These are phyloP conservation scores for Carposina sasakii DNA, from an alignment of 1,140 invertebrate species.

Conservation along the genomic window DNA sequence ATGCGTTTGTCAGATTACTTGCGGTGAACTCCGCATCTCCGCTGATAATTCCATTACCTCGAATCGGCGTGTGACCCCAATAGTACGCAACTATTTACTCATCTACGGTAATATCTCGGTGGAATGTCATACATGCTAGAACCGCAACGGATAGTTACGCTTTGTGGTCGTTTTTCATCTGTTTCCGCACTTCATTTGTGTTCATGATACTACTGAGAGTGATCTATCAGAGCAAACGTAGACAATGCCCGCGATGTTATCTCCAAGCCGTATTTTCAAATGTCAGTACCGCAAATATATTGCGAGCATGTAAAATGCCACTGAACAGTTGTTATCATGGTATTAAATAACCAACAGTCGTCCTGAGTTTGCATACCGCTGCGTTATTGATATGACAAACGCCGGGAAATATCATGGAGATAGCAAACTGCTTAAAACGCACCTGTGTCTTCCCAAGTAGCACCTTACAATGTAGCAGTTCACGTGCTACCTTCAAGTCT, in stretches of 20 bases:
- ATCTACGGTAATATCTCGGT: slow-evolving; percentile 47
- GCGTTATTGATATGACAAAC: too few relatives aligned
- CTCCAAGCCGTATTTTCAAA: slow-evolving; percentile 20
- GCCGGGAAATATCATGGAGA: too few relatives aligned
- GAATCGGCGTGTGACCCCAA: slow-evolving; percentile 59
- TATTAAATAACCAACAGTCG: slow-evolving; percentile 25
- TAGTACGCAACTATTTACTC: slow-evolving; percentile 31
- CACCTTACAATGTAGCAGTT: too few relatives aligned
- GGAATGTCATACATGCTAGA: slow-evolving; percentile 56
- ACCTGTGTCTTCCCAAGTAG: too few relatives aligned
- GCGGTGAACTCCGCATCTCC: slow-evolving; percentile 53
- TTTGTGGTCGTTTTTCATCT: slow-evolving; percentile 22
- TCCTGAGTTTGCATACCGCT: slow-evolving; percentile 20
- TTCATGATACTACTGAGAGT: slow-evolving; percentile 29
- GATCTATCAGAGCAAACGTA: slow-evolving; percentile 20
- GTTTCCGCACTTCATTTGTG: slow-evolving; percentile 34
- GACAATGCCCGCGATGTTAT: slow-evolving; percentile 29
- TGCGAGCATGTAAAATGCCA: slow-evolving; percentile 20
- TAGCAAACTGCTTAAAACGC: too few relatives aligned
- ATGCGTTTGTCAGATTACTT: slow-evolving; percentile 50
- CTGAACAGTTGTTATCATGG: slow-evolving; percentile 24
- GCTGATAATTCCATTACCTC: slow-evolving; percentile 51
- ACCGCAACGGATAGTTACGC: slow-evolving; percentile 43
- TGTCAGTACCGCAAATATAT: slow-evolving; percentile 10
- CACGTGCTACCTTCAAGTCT: too few relatives aligned